Percentiles rank a stretch among this genome's conserved stretches.
phyloP scores from a whole-genome alignment of 2,888 invertebrate species.

The Pachycephus smyrnensis region DNA sequence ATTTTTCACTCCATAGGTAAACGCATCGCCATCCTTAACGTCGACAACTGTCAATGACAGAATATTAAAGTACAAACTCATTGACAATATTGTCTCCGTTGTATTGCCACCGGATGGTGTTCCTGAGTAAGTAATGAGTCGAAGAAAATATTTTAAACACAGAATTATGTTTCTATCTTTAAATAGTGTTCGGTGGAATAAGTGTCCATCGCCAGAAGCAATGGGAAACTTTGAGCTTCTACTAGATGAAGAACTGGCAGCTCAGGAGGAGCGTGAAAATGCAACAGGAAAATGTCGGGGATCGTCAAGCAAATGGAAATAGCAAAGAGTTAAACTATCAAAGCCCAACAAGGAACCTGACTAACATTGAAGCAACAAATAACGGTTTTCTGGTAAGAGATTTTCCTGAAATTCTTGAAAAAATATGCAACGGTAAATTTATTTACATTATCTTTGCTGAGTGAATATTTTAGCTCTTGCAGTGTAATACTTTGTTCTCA shows the following conservation, averaged over 20 bases:
- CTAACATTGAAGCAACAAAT: neutral
- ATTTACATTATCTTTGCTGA: no score
- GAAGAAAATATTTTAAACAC: conserved; percentile 9
- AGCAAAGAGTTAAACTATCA: neutral
- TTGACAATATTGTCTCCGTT: conserved; percentile 92
- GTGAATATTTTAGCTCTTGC: no score
- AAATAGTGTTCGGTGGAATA: conserved; percentile 84
- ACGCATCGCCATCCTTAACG: conserved; percentile 93
- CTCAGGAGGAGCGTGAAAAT: conserved; percentile 73
- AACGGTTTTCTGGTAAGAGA: neutral
- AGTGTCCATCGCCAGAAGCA: conserved; percentile 80
- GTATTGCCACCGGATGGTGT: conserved; percentile 89
- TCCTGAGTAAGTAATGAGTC: conserved; percentile 77
- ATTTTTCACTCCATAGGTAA: conserved; percentile 73
- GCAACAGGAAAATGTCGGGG: conserved; percentile 49
- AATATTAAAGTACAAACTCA: conserved; percentile 92
- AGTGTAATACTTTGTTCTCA: neutral
- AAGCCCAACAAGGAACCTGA: neutral
- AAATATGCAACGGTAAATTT: no score
- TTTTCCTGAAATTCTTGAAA: no score
- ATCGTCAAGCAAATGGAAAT: conserved; percentile 58
- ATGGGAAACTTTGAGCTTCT: conserved; percentile 86
- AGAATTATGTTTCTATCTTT: conserved; percentile 16
- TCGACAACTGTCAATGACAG: conserved; percentile 95
- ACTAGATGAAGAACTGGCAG: conserved; percentile 84